phyloP scores from a whole-genome alignment of 2,888 invertebrate genomes.

The Eucera pruinosa region DNA sequence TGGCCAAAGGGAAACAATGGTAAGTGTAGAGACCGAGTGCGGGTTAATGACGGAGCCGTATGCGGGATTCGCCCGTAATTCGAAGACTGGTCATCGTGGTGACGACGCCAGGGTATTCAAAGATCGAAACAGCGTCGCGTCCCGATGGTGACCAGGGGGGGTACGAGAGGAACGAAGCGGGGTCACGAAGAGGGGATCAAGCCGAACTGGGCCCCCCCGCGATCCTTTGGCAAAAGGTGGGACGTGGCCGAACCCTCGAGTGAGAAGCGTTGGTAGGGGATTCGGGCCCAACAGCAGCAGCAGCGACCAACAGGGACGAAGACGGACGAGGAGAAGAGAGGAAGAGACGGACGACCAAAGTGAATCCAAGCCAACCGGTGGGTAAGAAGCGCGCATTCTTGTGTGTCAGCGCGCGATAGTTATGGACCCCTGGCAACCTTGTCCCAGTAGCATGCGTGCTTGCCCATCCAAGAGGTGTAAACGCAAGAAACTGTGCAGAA shows the following conservation, averaged over 20 bases:
- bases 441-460: conserved; percentile 80
- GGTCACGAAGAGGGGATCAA: conserved; percentile 53
- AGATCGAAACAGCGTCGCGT: conserved; percentile 76
- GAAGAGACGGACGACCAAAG: conserved; percentile 61
- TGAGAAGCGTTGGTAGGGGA: conserved; percentile 46
- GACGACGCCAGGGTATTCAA: conserved; percentile 79
- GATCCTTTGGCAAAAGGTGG: conserved; percentile 50
- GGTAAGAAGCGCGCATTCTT: conserved; percentile 80
- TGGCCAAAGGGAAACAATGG: too few species aligned
- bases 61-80: conserved; percentile 79
- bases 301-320: not conserved
- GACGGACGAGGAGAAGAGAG: conserved; percentile 20
- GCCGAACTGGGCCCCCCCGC: conserved; percentile 61
- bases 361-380: conserved; percentile 56
- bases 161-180: conserved; percentile 32
- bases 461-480: conserved; percentile 3
- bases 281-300: conserved; percentile 39
- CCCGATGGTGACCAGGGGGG: conserved; percentile 53
- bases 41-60: conserved; percentile 57
- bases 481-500: not conserved
- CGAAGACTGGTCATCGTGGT: conserved; percentile 80
- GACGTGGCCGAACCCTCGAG: conserved; percentile 60
- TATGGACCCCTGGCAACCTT: conserved; percentile 82
- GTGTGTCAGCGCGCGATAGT: conserved; percentile 80
- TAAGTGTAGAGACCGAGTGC: too few species aligned